phyloP scores from a whole-genome alignment of 2,888 invertebrate genomes.

The Empis stercorea region DNA sequence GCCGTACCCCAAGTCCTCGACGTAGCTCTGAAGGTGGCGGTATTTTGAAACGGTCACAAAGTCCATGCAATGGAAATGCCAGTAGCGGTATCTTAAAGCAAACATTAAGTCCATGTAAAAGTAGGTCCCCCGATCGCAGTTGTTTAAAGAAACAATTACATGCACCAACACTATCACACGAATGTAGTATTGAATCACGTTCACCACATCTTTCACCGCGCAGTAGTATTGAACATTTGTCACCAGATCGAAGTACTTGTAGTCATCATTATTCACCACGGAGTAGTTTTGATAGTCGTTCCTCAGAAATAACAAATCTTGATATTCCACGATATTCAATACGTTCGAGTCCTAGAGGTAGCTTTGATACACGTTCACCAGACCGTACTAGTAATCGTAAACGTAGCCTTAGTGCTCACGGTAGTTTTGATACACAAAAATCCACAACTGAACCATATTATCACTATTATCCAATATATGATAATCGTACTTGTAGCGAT shows the following conservation, averaged over 20 bases:
- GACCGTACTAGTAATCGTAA: constrained; percentile 24
- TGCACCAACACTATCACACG: constrained; percentile 21
- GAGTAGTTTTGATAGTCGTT: constrained; percentile 33
- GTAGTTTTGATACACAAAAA: constrained; percentile 29
- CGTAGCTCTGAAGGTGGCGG: constrained; percentile 33
- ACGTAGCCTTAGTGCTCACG: constrained; percentile 34
- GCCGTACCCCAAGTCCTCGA: constrained; percentile 32
- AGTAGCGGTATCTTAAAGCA: constrained; percentile 25
- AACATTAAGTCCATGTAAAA: constrained; percentile 29
- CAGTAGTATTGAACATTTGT: constrained; percentile 31
- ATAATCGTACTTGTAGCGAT: constrained; percentile 32
- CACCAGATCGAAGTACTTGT: constrained; percentile 28
- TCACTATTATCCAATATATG: constrained; percentile 34
- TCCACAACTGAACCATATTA: constrained; percentile 25
- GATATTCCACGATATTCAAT: constrained; percentile 21
- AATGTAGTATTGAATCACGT: constrained; percentile 29
- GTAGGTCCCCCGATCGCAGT: constrained; percentile 33
- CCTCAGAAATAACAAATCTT: constrained; percentile 28
- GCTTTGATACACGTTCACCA: constrained; percentile 26
- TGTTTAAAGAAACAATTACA: constrained; percentile 27
- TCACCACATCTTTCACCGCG: constrained; percentile 33
- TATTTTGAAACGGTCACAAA: constrained; percentile 30
- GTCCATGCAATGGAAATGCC: constrained; percentile 16
- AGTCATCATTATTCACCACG: constrained; percentile 30
- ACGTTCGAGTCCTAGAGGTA: constrained; percentile 24